These are phyloP conservation scores for Myanophis thanlyinensis DNA, from an alignment of 2,113 vertebrate species.

Conservation along the genomic window DNA sequence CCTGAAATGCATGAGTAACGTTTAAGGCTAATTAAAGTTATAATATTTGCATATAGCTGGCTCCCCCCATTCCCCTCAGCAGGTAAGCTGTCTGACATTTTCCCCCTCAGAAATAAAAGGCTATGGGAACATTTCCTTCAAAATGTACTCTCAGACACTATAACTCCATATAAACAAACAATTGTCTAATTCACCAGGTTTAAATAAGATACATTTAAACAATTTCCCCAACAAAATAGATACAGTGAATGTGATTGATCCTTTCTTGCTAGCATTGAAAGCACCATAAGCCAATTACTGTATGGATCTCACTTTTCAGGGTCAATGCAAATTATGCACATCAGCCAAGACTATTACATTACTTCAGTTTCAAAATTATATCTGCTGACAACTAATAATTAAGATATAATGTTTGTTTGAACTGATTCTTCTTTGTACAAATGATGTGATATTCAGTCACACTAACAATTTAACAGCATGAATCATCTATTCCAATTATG, in stretches of 20 bases:
- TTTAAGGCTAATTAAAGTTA: not conserved
- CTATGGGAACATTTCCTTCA: not conserved
- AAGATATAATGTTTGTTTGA: not conserved
- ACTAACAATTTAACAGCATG: not conserved
- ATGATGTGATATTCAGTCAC: not conserved
- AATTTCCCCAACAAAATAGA: not conserved
- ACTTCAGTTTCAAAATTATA: not conserved
- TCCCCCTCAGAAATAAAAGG: not conserved
- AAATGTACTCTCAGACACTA: not conserved
- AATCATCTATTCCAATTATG: not conserved
- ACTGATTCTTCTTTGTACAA: not conserved
- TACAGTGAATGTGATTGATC: not conserved
- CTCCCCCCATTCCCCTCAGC: not conserved
- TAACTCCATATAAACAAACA: not conserved
- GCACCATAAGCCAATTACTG: not conserved
- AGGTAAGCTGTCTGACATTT: not conserved
- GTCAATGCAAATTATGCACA: not conserved
- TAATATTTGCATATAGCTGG: too few relatives aligned
- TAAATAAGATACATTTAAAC: not conserved
- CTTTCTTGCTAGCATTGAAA: not conserved
- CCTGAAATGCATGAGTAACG: not conserved
- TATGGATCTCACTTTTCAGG: not conserved
- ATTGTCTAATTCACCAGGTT: not conserved
- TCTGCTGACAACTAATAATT: not conserved
- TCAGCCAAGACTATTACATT: not conserved